Evolutionary conservation across 1,140 invertebrate genomes (phyloP).

Genomic region (Heliothis subflexa): DNA sequence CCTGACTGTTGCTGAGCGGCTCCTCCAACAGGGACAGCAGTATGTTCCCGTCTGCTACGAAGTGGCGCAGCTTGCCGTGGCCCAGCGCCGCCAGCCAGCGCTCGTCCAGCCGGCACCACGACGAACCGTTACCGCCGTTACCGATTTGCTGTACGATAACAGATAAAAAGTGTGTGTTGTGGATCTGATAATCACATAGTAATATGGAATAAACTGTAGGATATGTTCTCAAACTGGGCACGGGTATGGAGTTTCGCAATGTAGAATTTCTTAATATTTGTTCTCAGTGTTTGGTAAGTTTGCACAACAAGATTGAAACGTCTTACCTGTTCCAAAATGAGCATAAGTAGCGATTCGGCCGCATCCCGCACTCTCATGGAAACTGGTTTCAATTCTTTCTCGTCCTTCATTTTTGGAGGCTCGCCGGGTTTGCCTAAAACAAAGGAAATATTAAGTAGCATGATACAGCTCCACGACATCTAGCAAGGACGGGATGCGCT

Average conservation of each 20-base stretch:
- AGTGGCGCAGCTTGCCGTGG: slow-evolving; percentile 91
- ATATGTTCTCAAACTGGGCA: too few species aligned
- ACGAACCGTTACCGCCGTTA: slow-evolving; percentile 94
- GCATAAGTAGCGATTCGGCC: slow-evolving; percentile 96
- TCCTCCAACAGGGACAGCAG: slow-evolving; percentile 96
- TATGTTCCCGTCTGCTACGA: slow-evolving; percentile 95
- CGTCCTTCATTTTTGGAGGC: slow-evolving; percentile 96
- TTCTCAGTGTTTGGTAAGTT: not conserved
- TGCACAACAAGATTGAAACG: not conserved
- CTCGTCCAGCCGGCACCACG: slow-evolving; percentile 96
- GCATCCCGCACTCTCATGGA: slow-evolving; percentile 98
- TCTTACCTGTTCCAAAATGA: slow-evolving; percentile 95
- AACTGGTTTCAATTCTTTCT: slow-evolving; percentile 98
- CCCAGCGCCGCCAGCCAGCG: slow-evolving; percentile 93
- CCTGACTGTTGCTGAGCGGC: slow-evolving; percentile 93
- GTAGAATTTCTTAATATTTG: not conserved
- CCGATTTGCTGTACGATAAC: slow-evolving; percentile 87
- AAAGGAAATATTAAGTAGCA: not conserved
- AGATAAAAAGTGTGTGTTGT: not conserved
- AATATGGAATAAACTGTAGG: not conserved
- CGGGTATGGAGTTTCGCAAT: not conserved
- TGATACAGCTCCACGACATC: not conserved
- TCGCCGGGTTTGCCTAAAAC: slow-evolving; percentile 92
- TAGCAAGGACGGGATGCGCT: not conserved
- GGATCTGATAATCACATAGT: not conserved